A percentile compares a stretch with the other conserved stretches of the same genome.
phyloP scores from a whole-genome alignment of 1,140 invertebrate species.

The Bilobella aurantiaca region DNA sequence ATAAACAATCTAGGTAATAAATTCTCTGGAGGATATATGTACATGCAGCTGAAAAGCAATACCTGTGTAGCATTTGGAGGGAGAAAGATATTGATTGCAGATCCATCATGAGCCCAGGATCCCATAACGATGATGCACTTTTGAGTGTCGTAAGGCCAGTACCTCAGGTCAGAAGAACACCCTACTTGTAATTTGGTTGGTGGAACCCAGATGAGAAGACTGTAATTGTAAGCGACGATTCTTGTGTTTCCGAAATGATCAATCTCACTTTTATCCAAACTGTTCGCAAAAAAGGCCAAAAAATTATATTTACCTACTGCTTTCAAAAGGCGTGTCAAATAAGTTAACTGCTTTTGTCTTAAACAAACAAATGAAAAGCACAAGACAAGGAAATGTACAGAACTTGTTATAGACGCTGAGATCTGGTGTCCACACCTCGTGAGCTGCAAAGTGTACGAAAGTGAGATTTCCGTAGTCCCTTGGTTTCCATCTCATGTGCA shows the following conservation, averaged over 20 bases:
- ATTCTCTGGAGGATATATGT: too few relatives aligned
- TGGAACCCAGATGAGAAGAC: constrained; percentile 27
- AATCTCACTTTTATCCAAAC: constrained; percentile 31
- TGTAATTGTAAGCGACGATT: constrained; percentile 12
- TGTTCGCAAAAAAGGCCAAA: too few relatives aligned
- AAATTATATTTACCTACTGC: neutral
- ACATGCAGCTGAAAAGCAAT: too few relatives aligned
- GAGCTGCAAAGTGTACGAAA: constrained; percentile 38
- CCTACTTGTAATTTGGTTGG: constrained; percentile 31
- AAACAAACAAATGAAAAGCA: neutral
- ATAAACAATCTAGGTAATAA: too few relatives aligned
- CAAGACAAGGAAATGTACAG: too few relatives aligned
- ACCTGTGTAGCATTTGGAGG: constrained; percentile 19
- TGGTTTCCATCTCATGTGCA: constrained; percentile 40
- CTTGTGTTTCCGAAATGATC: constrained; percentile 33
- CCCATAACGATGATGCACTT: constrained; percentile 29
- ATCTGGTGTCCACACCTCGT: constrained; percentile 42
- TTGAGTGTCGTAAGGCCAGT: constrained; percentile 35
- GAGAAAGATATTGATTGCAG: constrained; percentile 18
- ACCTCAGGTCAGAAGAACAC: constrained; percentile 24
- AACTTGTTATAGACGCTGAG: constrained; percentile 43
- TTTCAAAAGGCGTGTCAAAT: neutral
- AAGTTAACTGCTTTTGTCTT: neutral
- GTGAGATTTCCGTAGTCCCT: constrained; percentile 38
- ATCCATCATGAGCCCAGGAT: constrained; percentile 34